Base-by-base conservation (phyloP, 2,113 vertebrate species). In the Deroptyus accipitrinus region DNA sequence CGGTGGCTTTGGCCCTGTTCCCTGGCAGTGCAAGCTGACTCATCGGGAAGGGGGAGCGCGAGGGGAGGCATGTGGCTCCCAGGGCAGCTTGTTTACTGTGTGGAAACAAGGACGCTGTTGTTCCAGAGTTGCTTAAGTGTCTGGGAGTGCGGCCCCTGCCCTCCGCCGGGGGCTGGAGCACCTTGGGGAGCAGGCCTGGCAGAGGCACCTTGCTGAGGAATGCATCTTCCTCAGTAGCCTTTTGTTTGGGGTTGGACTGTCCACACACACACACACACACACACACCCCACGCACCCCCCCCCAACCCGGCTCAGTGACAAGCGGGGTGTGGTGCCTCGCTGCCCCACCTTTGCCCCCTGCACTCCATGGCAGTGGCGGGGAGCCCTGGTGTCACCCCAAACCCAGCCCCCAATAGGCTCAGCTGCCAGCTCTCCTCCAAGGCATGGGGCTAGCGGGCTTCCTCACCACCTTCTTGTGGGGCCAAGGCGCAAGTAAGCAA, bases 191-290 rank as follows among this genome's bases (percentile, higher is more conserved):
- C 70, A 59, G 69, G 75, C 70, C 96, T 95, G 94, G 95, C 77
- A 3, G 55, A 93, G 76, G 87, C 89, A 95, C 96, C 95, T 96
- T 82, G 88, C 91, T 95, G 85, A 96, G 97, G 96, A 98, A 97
- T 97, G 86, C 13, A 1, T 85, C 78, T 88, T 91, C 91, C 72
- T 97, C 95, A 95, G 87, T 97, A 93, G 81, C 79, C 88, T 95
- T 81, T 97, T 97, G 96, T 97, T 24, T 91, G 83, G 78, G 69
- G 27, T 46, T 55, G 81, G 86, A 76, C 85, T 89, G 67, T 31
- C 44, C 52, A 59, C 22, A 35, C 9, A 59, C 57, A 59, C 6
- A 9, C 33, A n/a, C 55, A 15, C 13, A 14, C 54, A 8, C 39
- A 18, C 46, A 46, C 46, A 46, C 46, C 39, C 39, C 6, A 16